Percentiles rank a stretch among this genome's conserved stretches.
Evolutionary conservation across 2,113 vertebrate species (phyloP).

Genomic region (Amazona vittata): DNA sequence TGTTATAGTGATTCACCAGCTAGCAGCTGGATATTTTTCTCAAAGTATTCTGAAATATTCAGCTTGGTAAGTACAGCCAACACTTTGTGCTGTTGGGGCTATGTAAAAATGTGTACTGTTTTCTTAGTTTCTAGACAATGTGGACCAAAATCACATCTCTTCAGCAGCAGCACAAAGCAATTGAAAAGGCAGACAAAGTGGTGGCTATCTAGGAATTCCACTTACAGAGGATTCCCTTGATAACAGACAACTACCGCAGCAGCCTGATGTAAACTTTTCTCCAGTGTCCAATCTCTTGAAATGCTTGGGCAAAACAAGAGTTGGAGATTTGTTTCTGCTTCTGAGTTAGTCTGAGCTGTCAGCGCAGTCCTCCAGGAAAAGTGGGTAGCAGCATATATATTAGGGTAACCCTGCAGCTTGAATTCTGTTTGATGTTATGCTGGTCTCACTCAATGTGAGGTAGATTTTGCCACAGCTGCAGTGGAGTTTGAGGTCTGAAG

Average conservation of each 20-base stretch:
- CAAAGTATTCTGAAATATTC: slow-evolving; percentile 27
- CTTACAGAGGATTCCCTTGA: neutral
- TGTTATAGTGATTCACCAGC: slow-evolving; percentile 35
- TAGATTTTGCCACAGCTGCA: neutral
- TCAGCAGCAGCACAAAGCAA: neutral
- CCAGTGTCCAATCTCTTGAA: neutral
- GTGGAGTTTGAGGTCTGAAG: neutral
- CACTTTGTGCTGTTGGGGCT: neutral
- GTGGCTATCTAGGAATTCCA: neutral
- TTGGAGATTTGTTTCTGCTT: neutral
- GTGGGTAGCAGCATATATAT: neutral
- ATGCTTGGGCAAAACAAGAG: neutral
- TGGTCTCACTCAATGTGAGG: neutral
- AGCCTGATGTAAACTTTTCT: neutral
- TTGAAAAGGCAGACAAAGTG: neutral
- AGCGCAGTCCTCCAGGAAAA: neutral
- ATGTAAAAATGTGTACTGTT: neutral
- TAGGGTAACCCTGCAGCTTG: neutral
- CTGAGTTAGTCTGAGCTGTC: neutral
- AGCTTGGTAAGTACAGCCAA: neutral
- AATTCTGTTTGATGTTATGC: neutral
- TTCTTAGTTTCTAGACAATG: neutral
- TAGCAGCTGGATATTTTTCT: slow-evolving; percentile 22
- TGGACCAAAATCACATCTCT: neutral
- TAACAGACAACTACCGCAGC: neutral